A percentile compares a stretch with the other conserved stretches of the same genome.
Evolutionary conservation across 2,113 vertebrate species (phyloP).

Genomic region (Pseudorasbora parva): DNA sequence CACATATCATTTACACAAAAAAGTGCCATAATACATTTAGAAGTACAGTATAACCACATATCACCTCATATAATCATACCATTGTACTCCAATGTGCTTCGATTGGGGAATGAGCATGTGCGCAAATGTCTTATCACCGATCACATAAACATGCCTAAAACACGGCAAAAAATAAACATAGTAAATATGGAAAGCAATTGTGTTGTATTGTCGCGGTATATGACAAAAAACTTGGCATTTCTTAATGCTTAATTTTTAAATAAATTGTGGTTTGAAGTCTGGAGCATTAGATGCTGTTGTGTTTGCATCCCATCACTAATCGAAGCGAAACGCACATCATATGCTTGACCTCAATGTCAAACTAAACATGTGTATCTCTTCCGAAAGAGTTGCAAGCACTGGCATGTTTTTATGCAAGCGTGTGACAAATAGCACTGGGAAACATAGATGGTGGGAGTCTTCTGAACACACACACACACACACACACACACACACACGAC

Average conservation of each 20-base stretch:
- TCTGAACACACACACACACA: neutral
- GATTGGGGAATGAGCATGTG: neutral
- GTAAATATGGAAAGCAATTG: neutral
- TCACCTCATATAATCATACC: neutral
- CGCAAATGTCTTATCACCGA: neutral
- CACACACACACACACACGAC: slow-evolving; percentile 3
- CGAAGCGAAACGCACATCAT: neutral
- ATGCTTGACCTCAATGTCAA: neutral
- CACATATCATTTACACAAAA: neutral
- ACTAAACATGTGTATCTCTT: neutral
- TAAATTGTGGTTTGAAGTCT: neutral
- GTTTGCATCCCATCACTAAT: neutral
- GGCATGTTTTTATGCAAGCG: neutral
- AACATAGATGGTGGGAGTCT: neutral
- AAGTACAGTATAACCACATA: neutral
- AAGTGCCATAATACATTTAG: neutral
- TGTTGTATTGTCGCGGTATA: neutral
- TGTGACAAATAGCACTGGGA: slow-evolving; percentile 1
- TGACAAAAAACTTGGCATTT: neutral
- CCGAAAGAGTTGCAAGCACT: neutral
- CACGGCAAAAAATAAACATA: neutral
- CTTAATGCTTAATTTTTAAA: neutral
- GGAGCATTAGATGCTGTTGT: neutral
- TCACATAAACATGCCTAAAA: neutral
- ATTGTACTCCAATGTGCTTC: neutral